Evolutionary conservation across 2,113 vertebrate genomes (phyloP), one percentile per base, ranked within the genome.

Genomic region (Ameiurus melas): DNA sequence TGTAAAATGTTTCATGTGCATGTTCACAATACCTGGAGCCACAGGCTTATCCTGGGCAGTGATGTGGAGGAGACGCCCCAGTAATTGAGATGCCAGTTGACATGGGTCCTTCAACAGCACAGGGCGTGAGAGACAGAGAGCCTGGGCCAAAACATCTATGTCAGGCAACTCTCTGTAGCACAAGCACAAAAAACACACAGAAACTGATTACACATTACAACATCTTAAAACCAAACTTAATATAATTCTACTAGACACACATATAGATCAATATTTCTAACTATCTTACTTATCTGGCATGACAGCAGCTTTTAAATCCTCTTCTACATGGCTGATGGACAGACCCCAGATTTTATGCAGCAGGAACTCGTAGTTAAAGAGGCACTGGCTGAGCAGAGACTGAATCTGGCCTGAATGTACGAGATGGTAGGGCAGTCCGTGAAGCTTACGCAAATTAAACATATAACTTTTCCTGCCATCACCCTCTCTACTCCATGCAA

Each of bases 331-430:
- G 82, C 92, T 82, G 47, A 95, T 73, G 8, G 95, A 95, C 70
- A 93, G 92, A 53, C 94, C 95, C 93, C 93, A 94, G 43, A 90
- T 85, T 85, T 96, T 96, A 88, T 95, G 93, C 16, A 95, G 86
- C 53, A 95, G 91, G 90, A 95, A 95, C 87, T 96, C 94, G 39
- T 95, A 95, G 92, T 94, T 94, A 89, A 95, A 96, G 20, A 95
- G 68, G 64, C 94, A 96, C 80, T 94, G 93, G 17, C 90, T 91
- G 71, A 95, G 90, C 60, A 95, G 90, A 30, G 90, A 80, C 43
- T 91, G 33, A 62, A 93, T 90, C 86, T 95, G 95, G 1, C 93
- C 93, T 1, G 95, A 94, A 51, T 83, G 91, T 30, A 95, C 88
- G 83, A 95, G 92, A 83, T 96, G 94, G 87, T 92, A 93, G 0